Evolutionary conservation across 2,113 vertebrate genomes (phyloP).

Genomic region (Urocynchramus pylzowi): DNA sequence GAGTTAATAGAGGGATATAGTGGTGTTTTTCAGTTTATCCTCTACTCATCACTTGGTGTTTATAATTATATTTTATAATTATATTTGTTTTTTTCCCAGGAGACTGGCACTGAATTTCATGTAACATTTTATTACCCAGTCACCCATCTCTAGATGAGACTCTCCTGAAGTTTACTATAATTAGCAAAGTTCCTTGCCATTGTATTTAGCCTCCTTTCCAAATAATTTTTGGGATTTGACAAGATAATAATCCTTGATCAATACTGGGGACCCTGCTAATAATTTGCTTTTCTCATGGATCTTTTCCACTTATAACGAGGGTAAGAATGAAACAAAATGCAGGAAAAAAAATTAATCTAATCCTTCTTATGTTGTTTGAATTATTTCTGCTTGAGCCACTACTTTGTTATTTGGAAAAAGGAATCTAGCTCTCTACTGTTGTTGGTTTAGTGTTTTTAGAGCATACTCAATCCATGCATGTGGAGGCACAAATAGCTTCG

Average conservation of each 20-base stretch:
- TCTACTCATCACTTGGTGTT: background rate
- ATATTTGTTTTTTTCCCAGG: background rate
- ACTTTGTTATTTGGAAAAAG: background rate
- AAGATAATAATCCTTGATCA: background rate
- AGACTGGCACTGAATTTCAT: background rate
- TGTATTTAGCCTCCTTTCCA: background rate
- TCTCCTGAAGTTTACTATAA: background rate
- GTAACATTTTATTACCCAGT: background rate
- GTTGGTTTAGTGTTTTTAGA: background rate
- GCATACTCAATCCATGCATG: background rate
- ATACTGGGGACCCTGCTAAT: background rate
- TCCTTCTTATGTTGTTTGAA: background rate
- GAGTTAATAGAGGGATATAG: background rate
- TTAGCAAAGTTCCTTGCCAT: background rate
- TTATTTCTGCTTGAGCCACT: background rate
- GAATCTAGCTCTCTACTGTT: background rate
- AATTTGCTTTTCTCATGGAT: background rate
- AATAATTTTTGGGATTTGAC: background rate
- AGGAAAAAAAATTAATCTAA: background rate
- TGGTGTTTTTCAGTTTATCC: background rate
- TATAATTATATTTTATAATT: background rate
- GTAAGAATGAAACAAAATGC: background rate
- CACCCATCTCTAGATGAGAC: background rate
- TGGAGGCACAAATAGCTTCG: background rate
- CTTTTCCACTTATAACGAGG: background rate